Evolutionary conservation across 1,140 invertebrate species (phyloP).

Genomic region (Whitmania pigra): DNA sequence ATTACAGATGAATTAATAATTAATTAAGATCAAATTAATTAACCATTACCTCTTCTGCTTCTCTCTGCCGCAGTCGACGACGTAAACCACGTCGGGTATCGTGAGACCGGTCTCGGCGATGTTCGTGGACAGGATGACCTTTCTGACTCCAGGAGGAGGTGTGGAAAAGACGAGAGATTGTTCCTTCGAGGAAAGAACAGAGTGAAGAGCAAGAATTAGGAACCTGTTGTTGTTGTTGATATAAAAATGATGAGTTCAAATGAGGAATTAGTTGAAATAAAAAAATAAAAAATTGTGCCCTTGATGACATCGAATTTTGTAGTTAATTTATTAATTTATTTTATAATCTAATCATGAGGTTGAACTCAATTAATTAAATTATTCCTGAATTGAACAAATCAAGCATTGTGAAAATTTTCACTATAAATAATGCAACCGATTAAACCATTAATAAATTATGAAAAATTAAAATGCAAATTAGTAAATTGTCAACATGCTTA

Average conservation of each 20-base stretch:
- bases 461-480: too few relatives aligned
- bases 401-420: too few relatives aligned
- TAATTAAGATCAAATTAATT: too few relatives aligned
- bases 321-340: too few relatives aligned
- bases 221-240: not conserved
- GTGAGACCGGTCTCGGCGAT: conserved; percentile 56
- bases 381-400: too few relatives aligned
- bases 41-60: conserved; percentile 47
- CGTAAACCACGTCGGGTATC: conserved; percentile 83
- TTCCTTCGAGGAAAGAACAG: conserved; percentile 35
- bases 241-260: not conserved
- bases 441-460: too few relatives aligned
- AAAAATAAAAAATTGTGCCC: too few relatives aligned
- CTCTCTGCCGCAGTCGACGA: conserved; percentile 76
- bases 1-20: not conserved
- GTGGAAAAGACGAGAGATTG: conserved; percentile 35
- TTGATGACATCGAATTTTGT: too few relatives aligned
- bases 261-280: not conserved
- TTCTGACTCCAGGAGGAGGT: conserved; percentile 37
- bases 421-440: too few relatives aligned
- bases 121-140: conserved; percentile 44
- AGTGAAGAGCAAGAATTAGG: conserved; percentile 35
- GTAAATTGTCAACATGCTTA: too few relatives aligned
- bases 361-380: too few relatives aligned
- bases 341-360: too few relatives aligned